Percentiles rank a stretch among this genome's conserved stretches.
Evolutionary conservation across 2,888 invertebrate species (phyloP).

Genomic region (Sinhomidia bicolor): DNA sequence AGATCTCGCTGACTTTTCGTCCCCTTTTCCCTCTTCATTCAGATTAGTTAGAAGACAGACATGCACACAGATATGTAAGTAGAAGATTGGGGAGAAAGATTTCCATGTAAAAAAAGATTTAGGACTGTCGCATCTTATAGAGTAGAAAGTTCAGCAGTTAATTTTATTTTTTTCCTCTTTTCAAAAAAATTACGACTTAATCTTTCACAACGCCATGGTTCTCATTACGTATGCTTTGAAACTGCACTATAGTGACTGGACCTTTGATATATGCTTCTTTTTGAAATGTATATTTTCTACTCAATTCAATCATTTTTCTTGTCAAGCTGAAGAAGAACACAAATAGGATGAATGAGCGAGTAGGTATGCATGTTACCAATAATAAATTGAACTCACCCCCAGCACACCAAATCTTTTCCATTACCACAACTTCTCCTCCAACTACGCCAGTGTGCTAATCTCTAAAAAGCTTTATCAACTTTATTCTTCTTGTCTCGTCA

Average conservation of each 20-base stretch:
- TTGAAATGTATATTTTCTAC: neutral
- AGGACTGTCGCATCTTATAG: neutral
- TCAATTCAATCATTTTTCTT: neutral
- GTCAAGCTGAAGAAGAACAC: neutral
- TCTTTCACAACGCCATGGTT: neutral
- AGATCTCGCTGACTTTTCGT: too few relatives aligned
- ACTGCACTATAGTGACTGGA: slow-evolving; percentile 6
- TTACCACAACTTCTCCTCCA: neutral
- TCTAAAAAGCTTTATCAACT: slow-evolving; percentile 32
- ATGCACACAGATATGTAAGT: too few relatives aligned
- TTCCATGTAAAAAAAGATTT: slow-evolving; percentile 38
- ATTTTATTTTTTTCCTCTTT: slow-evolving; percentile 5
- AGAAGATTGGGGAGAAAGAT: neutral
- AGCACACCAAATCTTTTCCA: neutral
- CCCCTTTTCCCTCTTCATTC: slow-evolving; percentile 17
- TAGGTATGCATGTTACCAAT: neutral
- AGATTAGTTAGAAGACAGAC: slow-evolving; percentile 21
- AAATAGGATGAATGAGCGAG: neutral
- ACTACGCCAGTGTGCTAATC: neutral
- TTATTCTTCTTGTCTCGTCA: neutral
- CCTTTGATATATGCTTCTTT: neutral
- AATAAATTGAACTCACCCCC: slow-evolving; percentile 16
- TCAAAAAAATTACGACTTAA: slow-evolving; percentile 52
- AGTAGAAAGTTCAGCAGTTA: neutral
- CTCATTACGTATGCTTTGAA: slow-evolving; percentile 36